Evolutionary conservation across 2,113 vertebrate genomes (phyloP).

Genomic region (Crotalus viridis): DNA sequence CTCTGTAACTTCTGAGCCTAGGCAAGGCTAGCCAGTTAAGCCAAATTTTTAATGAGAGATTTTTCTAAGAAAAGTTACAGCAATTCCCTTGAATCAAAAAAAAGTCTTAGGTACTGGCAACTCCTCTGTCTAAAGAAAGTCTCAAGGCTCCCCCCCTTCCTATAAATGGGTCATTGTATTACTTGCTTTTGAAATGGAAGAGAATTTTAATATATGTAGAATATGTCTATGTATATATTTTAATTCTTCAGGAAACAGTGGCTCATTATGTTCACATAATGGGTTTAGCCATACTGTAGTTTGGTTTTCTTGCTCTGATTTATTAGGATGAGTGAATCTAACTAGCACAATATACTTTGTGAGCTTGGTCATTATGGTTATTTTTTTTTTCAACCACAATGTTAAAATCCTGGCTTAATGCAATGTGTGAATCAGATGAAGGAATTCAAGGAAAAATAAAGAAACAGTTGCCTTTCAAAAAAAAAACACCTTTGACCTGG

Average conservation of each 20-base stretch:
- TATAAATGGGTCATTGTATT: background rate
- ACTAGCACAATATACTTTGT: background rate
- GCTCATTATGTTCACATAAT: background rate
- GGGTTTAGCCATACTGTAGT: background rate
- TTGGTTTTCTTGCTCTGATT: background rate
- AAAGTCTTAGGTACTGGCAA: background rate
- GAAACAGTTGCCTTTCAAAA: background rate
- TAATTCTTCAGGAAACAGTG: background rate
- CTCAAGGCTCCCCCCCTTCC: background rate
- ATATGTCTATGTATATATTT: background rate
- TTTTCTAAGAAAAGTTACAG: background rate
- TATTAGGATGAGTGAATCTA: background rate
- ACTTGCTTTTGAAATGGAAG: background rate
- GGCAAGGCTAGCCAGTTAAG: background rate
- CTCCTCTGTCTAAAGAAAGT: background rate
- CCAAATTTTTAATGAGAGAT: background rate
- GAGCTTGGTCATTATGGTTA: background rate
- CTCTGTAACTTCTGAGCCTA: background rate
- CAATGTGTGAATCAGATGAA: background rate
- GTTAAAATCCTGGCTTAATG: background rate
- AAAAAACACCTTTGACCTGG: background rate
- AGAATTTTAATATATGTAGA: background rate
- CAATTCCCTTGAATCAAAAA: background rate
- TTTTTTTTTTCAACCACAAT: background rate
- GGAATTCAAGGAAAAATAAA: background rate